Base-by-base conservation (phyloP, 2,888 invertebrate species). In the Paralinhomoeus sp. region DNA sequence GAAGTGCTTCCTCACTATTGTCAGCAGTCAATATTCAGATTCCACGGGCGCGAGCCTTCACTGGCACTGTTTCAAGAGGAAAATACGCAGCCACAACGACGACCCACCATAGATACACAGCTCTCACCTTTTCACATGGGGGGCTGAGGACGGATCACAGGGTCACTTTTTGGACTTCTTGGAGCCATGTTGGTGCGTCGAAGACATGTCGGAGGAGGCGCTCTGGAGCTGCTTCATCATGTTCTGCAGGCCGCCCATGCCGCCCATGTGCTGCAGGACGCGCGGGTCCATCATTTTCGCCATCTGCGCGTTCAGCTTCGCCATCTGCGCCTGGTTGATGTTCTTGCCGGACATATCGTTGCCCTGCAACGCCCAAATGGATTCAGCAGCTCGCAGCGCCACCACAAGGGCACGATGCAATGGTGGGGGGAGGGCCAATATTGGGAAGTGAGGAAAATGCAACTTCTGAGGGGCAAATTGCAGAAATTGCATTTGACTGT, bases 241-340 rank as follows among this genome's bases (percentile, higher is more conserved):
- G 61, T 80, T 89, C 63, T 54, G 54, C 37, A 55, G 47, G 2
- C 93, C 93, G 54, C 91, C 89, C 89, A 56, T 50, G 48, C 59
- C 58, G 72, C 76, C 77, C 76, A 78, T 78, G 63, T 97, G 93
- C 57, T 93, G 89, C 41, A 99, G 70, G 52, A 99, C 84, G 47
- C 89, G 72, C 0, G 97, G 97, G 68, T 99, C 97, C 80, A 99
- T 99, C 87, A 97, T 91, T 66, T 84, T 87, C 7, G 93, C 91
- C 89, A 99, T 93, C 69, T 97, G 91, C 66, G 91, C 89, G 67
- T 97, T 93, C 13, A 99, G 72, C 67, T 91, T 91, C 1, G 85
- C 83, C 87, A 99, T 93, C 70, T 99, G 93, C 33, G 78, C 78
- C 52, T 83, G 87, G 67, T 97, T 97, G 0, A 99, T 87, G 67